Conservation (phyloP, 1,140 invertebrate species). For the Zaprionus capensis region DNA sequence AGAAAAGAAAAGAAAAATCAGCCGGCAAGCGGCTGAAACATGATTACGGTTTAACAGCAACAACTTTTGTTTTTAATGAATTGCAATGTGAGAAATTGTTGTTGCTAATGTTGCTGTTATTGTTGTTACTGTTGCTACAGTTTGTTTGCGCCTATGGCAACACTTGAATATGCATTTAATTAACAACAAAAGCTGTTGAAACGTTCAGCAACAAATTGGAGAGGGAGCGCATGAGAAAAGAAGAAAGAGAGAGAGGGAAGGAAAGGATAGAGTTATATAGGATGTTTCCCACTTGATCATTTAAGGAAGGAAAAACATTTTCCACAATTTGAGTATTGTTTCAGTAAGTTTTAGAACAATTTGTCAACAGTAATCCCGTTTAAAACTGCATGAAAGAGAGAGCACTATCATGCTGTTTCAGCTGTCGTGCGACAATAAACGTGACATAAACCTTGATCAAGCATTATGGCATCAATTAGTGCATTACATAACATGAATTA, state of each 20-base stretch:
- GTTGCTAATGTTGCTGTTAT: slow-evolving; percentile 2
- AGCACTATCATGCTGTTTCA: neutral
- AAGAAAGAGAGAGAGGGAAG: neutral
- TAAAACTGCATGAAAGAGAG: neutral
- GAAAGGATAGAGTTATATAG: too few species aligned
- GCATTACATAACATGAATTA: slow-evolving; percentile 9
- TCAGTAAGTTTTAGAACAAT: neutral
- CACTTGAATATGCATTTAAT: slow-evolving; percentile 34
- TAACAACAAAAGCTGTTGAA: slow-evolving; percentile 25
- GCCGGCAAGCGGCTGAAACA: slow-evolving; percentile 49
- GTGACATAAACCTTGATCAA: neutral
- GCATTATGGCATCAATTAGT: neutral
- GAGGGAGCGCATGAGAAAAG: neutral
- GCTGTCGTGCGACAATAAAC: neutral
- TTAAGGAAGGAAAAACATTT: too few species aligned
- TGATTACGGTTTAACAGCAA: slow-evolving; percentile 45
- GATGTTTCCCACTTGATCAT: neutral
- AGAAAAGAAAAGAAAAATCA: slow-evolving; percentile 39
- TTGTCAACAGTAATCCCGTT: neutral
- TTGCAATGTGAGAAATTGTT: slow-evolving; percentile 42
- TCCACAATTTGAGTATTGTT: neutral
- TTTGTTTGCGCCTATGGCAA: slow-evolving; percentile 27
- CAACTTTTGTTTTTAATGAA: slow-evolving; percentile 60
- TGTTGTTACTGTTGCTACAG: slow-evolving; percentile 18
- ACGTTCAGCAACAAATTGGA: slow-evolving; percentile 11